Evolutionary conservation across 2,888 invertebrate genomes (phyloP), one percentile per base, ranked within the genome.

Genomic region (Habrosyne pyritoides): DNA sequence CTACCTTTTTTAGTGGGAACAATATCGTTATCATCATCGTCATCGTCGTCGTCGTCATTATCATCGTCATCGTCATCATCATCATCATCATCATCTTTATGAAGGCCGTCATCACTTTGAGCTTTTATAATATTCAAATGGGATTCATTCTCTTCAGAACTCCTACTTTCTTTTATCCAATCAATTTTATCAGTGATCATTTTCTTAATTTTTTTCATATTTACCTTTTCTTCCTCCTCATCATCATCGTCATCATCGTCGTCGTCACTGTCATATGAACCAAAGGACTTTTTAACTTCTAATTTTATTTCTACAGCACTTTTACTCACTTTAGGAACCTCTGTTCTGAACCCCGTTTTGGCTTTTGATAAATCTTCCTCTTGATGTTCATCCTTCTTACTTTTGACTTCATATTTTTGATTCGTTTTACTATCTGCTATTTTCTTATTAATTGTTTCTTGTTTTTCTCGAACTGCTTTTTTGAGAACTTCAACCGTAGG

Each of bases 401-500:
- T 82, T 28, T 71, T 77, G 21, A 76, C 69, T 28, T 78, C 75
- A 53, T 75, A 76, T 52, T 77, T 79, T 57, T 73, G 72, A 55
- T 56, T 73, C 33, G 71, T 59, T 68, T 78, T 81, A 55, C 60
- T 64, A 53, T 78, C 78, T 36, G 64, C 48, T 59, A 63, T 65
- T 64, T 83, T 87, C 56, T 80, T 79, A 55, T 70, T 78, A 21
- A 75, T 66, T 52, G 70, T 60, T 57, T 79, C 71, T 67, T 82
- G 80, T 63, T 86, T 89, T 52, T 86, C 87, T 18, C 79, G 74
- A 47, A 79, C 77, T 50, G 71, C 64, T 64, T 81, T 84, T 56
- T 87, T 91, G 52, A 84, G 61, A 56, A 85, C 86, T 30, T 85
- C 87, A 57, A 73, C 67, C 55, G 71, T 70, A 67, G 79, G 79